A percentile compares a stretch with the other conserved stretches of the same genome.
phyloP scores from a whole-genome alignment of 2,888 invertebrate species.

The Strigamia transsilvanica region DNA sequence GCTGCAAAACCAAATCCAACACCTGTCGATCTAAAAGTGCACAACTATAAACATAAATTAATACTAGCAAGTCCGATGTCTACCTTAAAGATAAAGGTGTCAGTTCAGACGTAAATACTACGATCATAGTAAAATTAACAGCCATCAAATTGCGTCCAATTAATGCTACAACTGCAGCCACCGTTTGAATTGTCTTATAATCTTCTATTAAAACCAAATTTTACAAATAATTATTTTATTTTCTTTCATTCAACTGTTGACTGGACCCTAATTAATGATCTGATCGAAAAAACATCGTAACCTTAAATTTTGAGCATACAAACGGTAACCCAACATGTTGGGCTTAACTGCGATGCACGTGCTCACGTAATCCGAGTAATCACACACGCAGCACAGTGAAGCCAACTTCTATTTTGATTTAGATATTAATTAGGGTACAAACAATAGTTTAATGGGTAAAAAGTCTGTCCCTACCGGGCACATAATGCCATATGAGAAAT shows the following conservation, averaged over 20 bases:
- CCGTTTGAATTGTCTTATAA: not conserved
- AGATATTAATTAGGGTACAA: no score
- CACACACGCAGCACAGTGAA: no score
- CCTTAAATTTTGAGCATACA: no score
- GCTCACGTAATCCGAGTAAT: no score
- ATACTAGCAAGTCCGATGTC: not conserved
- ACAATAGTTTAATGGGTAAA: no score
- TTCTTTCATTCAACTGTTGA: no score
- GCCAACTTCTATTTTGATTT: no score
- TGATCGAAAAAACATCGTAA: no score
- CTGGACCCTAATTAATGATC: no score
- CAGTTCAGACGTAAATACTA: conserved; percentile 36
- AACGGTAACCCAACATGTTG: no score
- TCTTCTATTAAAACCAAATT: not conserved
- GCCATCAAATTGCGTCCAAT: conserved; percentile 51
- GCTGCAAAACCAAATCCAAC: conserved; percentile 51
- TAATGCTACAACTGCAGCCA: conserved; percentile 10
- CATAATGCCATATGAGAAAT: conserved; percentile 12
- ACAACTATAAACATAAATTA: not conserved
- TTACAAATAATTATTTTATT: no score
- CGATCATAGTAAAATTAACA: conserved; percentile 42
- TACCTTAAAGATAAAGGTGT: conserved; percentile 40
- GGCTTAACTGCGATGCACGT: no score
- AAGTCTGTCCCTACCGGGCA: not conserved
- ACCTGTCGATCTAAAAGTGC: conserved; percentile 48